Evolutionary conservation across 1,140 invertebrate species (phyloP).

Genomic region (Cepaea nemoralis): DNA sequence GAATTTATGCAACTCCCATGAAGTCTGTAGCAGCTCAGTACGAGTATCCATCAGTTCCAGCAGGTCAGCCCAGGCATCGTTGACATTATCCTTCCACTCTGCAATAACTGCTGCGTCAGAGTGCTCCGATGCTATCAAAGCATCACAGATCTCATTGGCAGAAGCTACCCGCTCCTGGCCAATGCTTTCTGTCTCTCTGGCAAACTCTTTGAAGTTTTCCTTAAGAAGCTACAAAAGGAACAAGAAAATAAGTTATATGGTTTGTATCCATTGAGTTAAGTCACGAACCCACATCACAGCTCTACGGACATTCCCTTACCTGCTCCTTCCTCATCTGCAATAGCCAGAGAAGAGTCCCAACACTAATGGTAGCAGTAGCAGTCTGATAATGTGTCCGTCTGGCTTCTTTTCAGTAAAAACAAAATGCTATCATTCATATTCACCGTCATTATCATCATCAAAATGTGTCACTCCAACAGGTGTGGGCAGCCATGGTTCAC

Average conservation of each 20-base stretch:
- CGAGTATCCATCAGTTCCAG: conserved; percentile 97
- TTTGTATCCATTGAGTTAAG: too few species aligned
- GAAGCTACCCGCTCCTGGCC: conserved; percentile 93
- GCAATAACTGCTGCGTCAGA: conserved; percentile 98
- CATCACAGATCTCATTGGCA: conserved; percentile 96
- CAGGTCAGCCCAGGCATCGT: conserved; percentile 98
- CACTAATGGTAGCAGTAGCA: too few species aligned
- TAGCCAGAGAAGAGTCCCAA: too few species aligned
- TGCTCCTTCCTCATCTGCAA: too few species aligned
- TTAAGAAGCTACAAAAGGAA: conserved; percentile 81
- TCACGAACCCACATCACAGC: too few species aligned
- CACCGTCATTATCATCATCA: too few species aligned
- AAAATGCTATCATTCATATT: too few species aligned
- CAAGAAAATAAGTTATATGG: neutral
- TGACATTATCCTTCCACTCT: conserved; percentile 98
- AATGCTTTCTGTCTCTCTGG: conserved; percentile 94
- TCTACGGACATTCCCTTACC: too few species aligned
- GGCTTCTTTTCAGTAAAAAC: too few species aligned
- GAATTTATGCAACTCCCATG: conserved; percentile 98
- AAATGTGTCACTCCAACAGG: too few species aligned
- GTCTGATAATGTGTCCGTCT: too few species aligned
- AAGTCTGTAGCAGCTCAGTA: conserved; percentile 95
- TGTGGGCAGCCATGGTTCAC: too few species aligned
- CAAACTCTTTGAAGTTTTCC: conserved; percentile 96
- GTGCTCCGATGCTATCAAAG: conserved; percentile 93